Conservation (phyloP, 2,888 invertebrate genomes). For the Troides helena region DNA sequence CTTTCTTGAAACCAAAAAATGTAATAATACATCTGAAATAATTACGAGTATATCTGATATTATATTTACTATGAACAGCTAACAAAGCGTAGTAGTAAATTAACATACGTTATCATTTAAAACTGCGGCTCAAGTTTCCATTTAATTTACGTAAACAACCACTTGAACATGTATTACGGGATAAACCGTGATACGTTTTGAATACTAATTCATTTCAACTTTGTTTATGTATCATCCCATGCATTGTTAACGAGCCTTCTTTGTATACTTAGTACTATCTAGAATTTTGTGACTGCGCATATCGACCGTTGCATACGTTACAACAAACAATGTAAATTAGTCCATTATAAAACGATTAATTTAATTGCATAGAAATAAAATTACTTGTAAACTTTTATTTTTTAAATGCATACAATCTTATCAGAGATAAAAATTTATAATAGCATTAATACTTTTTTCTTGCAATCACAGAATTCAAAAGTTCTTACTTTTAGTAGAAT, state of each 20-base stretch:
- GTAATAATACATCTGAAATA: no score
- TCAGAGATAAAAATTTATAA: not conserved
- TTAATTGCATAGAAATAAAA: not conserved
- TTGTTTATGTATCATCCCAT: conserved; percentile 28
- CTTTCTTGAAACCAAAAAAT: no score
- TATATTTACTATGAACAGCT: not conserved
- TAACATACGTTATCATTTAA: conserved; percentile 9
- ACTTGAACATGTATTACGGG: conserved; percentile 24
- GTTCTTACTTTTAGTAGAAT: not conserved
- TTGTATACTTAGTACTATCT: conserved; percentile 11
- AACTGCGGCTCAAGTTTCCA: conserved; percentile 6
- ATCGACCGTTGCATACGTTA: conserved; percentile 1
- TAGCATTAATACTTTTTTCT: not conserved
- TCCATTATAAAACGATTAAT: not conserved
- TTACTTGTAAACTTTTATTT: not conserved
- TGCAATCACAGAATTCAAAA: not conserved
- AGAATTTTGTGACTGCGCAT: conserved; percentile 22
- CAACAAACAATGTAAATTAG: not conserved
- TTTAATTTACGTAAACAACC: conserved; percentile 27
- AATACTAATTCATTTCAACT: conserved; percentile 28
- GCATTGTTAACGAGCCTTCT: conserved; percentile 26
- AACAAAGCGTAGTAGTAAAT: not conserved
- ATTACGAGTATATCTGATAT: not conserved
- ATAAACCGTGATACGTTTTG: conserved; percentile 25
- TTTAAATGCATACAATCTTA: not conserved